A percentile compares a stretch with the other conserved stretches of the same genome.
These are phyloP conservation scores for Sesia apiformis DNA, from an alignment of 2,888 invertebrate species.

Conservation along the genomic window DNA sequence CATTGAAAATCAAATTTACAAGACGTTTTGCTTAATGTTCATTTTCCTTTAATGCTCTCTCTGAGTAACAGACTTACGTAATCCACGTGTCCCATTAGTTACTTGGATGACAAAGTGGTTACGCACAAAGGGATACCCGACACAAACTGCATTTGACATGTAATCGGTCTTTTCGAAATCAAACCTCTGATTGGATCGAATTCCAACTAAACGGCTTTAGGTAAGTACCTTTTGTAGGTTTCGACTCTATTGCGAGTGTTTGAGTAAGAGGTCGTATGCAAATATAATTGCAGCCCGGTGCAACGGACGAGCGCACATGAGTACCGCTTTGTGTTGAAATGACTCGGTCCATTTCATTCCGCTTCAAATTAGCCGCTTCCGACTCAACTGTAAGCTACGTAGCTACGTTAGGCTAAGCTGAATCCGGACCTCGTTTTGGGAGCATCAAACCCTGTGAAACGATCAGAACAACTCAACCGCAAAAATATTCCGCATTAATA, in stretches of 20 bases:
- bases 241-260: neutral
- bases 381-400: constrained; percentile 10
- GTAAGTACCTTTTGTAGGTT: constrained; percentile 28
- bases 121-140: too few species aligned
- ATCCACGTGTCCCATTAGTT: too few species aligned
- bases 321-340: constrained; percentile 57
- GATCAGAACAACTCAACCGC: too few species aligned
- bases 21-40: too few species aligned
- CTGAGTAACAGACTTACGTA: neutral
- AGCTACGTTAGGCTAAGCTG: neutral
- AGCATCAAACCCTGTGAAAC: too few species aligned
- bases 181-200: neutral
- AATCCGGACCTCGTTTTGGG: neutral
- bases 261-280: constrained; percentile 31
- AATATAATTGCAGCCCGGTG: constrained; percentile 60
- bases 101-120: too few species aligned
- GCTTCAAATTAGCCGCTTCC: constrained; percentile 52
- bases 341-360: constrained; percentile 63
- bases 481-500: too few species aligned
- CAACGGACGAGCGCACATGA: constrained; percentile 57
- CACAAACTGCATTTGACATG: neutral
- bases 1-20: too few species aligned
- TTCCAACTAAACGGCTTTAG: constrained; percentile 16
- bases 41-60: neutral
- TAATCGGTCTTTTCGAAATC: neutral